Percentiles rank a stretch among this genome's conserved stretches.
phyloP scores from a whole-genome alignment of 2,888 invertebrate species.

The Rhingia campestris region DNA sequence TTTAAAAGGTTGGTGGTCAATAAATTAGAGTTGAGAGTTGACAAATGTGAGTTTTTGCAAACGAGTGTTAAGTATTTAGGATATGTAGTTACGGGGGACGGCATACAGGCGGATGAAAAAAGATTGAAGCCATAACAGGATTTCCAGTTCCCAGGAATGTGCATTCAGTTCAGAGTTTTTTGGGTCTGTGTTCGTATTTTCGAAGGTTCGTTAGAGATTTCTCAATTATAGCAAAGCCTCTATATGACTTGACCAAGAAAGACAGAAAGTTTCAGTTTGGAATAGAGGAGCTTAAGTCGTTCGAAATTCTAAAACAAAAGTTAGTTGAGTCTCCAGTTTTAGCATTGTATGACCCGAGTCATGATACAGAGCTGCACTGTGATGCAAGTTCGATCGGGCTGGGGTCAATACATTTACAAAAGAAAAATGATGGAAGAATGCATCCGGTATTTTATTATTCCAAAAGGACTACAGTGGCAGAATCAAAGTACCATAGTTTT shows the following conservation, averaged over 20 bases:
- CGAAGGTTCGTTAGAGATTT: slow-evolving; percentile 35
- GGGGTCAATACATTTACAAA: too few species aligned
- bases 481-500: slow-evolving; percentile 76
- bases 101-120: slow-evolving; percentile 18
- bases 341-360: too few species aligned
- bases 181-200: slow-evolving; percentile 20
- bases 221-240: slow-evolving; percentile 10
- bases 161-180: background rate
- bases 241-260: slow-evolving; percentile 17
- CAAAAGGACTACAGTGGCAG: slow-evolving; percentile 71
- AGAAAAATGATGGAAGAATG: slow-evolving; percentile 12
- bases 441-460: slow-evolving; percentile 59
- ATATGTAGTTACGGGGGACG: background rate
- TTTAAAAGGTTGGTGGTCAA: slow-evolving; percentile 10
- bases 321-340: too few species aligned
- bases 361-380: too few species aligned
- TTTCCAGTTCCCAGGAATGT: background rate
- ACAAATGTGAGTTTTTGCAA: slow-evolving; percentile 17
- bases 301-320: too few species aligned
- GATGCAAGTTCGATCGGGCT: too few species aligned
- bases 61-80: slow-evolving; percentile 6
- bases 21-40: slow-evolving; percentile 15
- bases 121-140: background rate
- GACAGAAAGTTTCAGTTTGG: background rate
- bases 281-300: too few species aligned